Percentiles rank a stretch among this genome's conserved stretches.
Conservation (phyloP, 2,888 invertebrate genomes). For the Diogma glabrata region DNA sequence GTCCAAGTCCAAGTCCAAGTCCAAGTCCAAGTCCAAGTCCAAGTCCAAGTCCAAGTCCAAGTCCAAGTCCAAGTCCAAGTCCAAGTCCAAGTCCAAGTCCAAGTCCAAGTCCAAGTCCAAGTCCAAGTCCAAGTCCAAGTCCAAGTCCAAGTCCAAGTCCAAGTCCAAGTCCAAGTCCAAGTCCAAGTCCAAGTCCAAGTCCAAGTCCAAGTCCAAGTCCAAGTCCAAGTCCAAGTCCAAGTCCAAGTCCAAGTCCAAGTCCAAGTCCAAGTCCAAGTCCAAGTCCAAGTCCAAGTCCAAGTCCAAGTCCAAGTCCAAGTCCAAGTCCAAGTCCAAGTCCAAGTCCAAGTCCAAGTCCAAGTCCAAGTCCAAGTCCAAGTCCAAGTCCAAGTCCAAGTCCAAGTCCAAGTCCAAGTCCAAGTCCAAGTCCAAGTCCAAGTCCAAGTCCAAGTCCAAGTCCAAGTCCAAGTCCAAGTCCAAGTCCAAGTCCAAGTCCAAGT, state of each 20-base stretch:
- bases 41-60: constrained; percentile 1
- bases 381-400: constrained; percentile 9
- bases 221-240: constrained; percentile 1
- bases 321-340: constrained; percentile 9
- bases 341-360: constrained; percentile 10
- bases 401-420: constrained; percentile 10
- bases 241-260: constrained; percentile 1
- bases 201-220: constrained; percentile 1
- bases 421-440: constrained; percentile 5
- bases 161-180: constrained; percentile 1
- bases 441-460: not conserved
- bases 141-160: not conserved
- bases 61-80: constrained; percentile 1
- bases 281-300: not conserved
- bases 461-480: constrained; percentile 8
- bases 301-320: not conserved
- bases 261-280: not conserved
- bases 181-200: constrained; percentile 1
- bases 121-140: constrained; percentile 2
- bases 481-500: constrained; percentile 9
- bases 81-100: not conserved
- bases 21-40: not conserved
- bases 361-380: constrained; percentile 10
- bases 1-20: constrained; percentile 1
- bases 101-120: constrained; percentile 1